Conservation (phyloP, 2,888 invertebrate genomes). For the Tillus elongatus region DNA sequence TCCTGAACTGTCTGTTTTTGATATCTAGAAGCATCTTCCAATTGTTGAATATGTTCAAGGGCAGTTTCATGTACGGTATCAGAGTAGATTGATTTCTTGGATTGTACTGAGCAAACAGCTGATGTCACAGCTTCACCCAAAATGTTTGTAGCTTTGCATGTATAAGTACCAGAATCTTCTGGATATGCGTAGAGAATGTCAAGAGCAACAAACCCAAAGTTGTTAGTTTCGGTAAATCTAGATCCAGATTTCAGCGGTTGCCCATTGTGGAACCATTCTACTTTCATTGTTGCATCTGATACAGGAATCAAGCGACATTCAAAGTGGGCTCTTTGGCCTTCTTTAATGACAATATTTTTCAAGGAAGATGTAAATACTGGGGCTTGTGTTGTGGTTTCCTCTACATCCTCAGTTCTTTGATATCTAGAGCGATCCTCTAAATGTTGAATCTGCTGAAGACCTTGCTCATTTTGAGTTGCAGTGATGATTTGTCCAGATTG, state of each 20-base stretch:
- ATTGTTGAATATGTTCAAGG: conserved; percentile 65
- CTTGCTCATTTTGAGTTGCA: conserved; percentile 77
- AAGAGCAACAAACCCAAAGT: conserved; percentile 94
- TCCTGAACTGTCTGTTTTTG: conserved; percentile 67
- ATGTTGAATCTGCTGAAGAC: conserved; percentile 81
- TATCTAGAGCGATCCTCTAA: conserved; percentile 77
- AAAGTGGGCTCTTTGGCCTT: conserved; percentile 90
- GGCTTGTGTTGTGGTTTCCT: conserved; percentile 81
- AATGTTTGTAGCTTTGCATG: conserved; percentile 84
- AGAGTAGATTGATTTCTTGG: conserved; percentile 71
- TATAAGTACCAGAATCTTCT: conserved; percentile 94
- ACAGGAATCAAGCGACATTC: conserved; percentile 91
- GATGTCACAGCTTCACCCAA: conserved; percentile 90
- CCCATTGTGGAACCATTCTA: conserved; percentile 93
- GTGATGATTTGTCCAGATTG: conserved; percentile 75
- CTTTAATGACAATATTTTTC: conserved; percentile 85
- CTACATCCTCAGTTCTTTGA: conserved; percentile 62
- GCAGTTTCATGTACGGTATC: conserved; percentile 86
- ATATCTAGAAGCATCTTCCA: conserved; percentile 71
- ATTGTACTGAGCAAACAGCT: conserved; percentile 74
- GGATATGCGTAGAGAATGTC: conserved; percentile 93
- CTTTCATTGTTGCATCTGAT: conserved; percentile 85
- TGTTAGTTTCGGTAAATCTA: conserved; percentile 90
- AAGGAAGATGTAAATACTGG: conserved; percentile 89
- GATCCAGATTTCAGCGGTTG: conserved; percentile 85